Evolutionary conservation across 2,113 vertebrate genomes (phyloP).

Genomic region (Chunga burmeisteri): DNA sequence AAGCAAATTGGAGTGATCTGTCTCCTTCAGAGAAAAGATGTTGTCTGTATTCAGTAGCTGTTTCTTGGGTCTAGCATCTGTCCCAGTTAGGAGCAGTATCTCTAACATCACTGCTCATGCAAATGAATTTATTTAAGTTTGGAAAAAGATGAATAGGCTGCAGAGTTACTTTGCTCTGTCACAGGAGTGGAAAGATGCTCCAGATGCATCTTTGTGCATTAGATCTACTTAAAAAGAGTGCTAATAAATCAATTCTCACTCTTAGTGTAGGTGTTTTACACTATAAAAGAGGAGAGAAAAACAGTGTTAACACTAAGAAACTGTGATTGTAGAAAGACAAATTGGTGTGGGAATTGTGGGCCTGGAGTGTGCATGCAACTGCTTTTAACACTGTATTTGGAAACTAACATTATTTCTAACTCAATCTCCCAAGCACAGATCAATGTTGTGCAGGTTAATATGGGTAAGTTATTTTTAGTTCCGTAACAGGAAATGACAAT

Average conservation of each 20-base stretch:
- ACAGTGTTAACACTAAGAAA: not conserved
- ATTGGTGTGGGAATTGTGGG: not conserved
- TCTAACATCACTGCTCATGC: not conserved
- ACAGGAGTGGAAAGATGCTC: not conserved
- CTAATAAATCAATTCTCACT: constrained; percentile 54
- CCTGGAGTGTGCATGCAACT: not conserved
- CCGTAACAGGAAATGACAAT: not conserved
- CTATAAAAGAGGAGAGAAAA: constrained; percentile 12
- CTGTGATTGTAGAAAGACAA: constrained; percentile 10
- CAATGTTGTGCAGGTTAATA: not conserved
- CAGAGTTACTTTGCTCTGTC: not conserved
- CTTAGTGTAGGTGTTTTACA: not conserved
- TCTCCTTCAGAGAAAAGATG: not conserved
- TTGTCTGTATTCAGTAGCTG: not conserved
- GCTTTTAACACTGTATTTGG: not conserved
- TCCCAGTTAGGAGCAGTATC: not conserved
- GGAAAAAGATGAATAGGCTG: not conserved
- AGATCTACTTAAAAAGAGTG: constrained; percentile 17
- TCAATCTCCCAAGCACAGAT: not conserved
- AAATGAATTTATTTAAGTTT: not conserved
- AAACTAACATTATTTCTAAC: not conserved
- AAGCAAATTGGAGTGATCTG: not conserved
- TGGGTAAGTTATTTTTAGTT: not conserved
- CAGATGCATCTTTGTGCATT: not conserved
- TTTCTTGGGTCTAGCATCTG: not conserved